Evolutionary conservation across 2,888 invertebrate genomes (phyloP).

Genomic region (Polietes domitor): DNA sequence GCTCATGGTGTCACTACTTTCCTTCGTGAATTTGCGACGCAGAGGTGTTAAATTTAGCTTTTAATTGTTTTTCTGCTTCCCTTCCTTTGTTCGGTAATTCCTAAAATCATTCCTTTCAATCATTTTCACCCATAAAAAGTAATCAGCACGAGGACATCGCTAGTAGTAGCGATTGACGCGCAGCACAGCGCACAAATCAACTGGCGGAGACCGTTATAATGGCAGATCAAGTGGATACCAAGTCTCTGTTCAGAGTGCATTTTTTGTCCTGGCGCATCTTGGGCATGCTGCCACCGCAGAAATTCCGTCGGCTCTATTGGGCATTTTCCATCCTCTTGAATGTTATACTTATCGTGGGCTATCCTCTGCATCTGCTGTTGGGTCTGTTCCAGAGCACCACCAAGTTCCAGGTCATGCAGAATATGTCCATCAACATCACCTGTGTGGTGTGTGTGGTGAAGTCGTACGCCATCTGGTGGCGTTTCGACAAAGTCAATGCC

Average conservation of each 20-base stretch:
- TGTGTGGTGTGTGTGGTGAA: conserved; percentile 43
- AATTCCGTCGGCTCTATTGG: neutral
- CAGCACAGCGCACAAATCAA: no score
- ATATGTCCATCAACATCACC: conserved; percentile 56
- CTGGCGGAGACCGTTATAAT: no score
- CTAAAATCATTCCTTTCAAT: no score
- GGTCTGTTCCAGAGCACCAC: conserved; percentile 43
- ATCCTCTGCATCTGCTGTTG: conserved; percentile 57
- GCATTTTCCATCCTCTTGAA: conserved; percentile 32
- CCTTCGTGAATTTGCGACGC: no score
- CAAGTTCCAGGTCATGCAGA: conserved; percentile 48
- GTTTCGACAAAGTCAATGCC: conserved; percentile 32
- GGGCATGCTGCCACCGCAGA: conserved; percentile 23
- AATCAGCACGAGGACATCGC: no score
- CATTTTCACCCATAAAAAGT: no score
- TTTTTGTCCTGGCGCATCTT: conserved; percentile 21
- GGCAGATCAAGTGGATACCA: no score
- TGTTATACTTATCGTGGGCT: conserved; percentile 40
- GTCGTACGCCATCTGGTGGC: conserved; percentile 41
- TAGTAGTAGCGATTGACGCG: no score
- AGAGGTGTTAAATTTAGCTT: no score
- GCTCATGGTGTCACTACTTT: no score
- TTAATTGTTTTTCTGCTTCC: no score
- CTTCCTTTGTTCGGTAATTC: no score
- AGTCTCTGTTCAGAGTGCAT: conserved; percentile 9